Evolutionary conservation across 2,888 invertebrate genomes (phyloP), one percentile per base, ranked within the genome.

Genomic region (Erebia aethiops): DNA sequence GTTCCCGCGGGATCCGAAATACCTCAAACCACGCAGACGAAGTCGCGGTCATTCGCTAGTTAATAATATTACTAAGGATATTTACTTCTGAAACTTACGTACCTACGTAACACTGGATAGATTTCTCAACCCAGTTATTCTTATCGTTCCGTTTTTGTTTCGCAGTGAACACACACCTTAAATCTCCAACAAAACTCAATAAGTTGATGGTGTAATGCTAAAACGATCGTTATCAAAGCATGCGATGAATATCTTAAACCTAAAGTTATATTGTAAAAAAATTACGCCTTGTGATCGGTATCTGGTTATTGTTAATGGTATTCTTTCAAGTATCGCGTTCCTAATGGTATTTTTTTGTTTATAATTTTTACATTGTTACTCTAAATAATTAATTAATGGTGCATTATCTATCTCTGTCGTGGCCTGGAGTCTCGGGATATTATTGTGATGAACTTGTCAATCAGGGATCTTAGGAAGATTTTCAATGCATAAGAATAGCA

Each of bases 221-320:
- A 67, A 67, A 46, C 21, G 67, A 67, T 67, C n/a, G 49, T 58
- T 67, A 67, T 67, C 67, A 49, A 14, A 7, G n/a, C 26, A 67
- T 58, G 35, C 67, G 67, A 67, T 67, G 46, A 26, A 58, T 67
- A 67, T 67, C 67, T 13, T n/a, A 58, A 49, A 65, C 41, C 65
- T 67, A 58, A 67, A 58, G 58, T 49, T 58, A 49, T 67, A 58
- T 67, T 67, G 57, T 67, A 57, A 67, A 58, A 46, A 41, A 62
- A 49, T 14, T 21, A 62, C 49, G 49, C 49, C 18, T 35, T 2
- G 21, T 14, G 62, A 62, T 62, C 21, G 14, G 8, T 62, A 62
- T 62, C 62, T 21, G 46, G 14, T 49, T 21, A 62, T 49, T 62
- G 62, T 62, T 46, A 62, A 62, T 49, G 62, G 62, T 18, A 49